These are phyloP conservation scores for Drosophila sproati DNA, from an alignment of 1,140 invertebrate species.

Conservation along the genomic window DNA sequence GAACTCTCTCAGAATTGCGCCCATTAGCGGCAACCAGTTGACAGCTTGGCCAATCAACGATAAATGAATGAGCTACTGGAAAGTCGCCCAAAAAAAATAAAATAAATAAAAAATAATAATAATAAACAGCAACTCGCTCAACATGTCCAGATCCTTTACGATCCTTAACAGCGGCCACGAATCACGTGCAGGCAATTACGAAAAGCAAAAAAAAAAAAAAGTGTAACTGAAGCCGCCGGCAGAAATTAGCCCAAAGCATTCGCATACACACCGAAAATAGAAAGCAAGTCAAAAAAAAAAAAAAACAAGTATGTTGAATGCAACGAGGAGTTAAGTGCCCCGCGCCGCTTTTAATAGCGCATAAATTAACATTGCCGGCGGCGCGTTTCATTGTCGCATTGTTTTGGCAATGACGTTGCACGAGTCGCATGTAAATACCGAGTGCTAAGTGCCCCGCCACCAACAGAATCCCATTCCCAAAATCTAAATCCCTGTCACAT, in stretches of 20 bases:
- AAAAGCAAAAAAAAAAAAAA: constrained; percentile 18
- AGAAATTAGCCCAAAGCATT: constrained; percentile 48
- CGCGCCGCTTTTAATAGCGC: constrained; percentile 77
- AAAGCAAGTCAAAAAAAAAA: not conserved
- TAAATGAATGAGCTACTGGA: constrained; percentile 20
- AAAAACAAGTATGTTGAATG: constrained; percentile 2
- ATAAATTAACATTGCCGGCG: constrained; percentile 79
- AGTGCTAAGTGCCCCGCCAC: constrained; percentile 43
- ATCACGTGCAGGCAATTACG: constrained; percentile 75
- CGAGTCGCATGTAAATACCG: constrained; percentile 69
- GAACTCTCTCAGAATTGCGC: constrained; percentile 10
- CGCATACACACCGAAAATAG: not conserved
- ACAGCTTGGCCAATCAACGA: constrained; percentile 47
- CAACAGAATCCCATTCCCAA: constrained; percentile 12
- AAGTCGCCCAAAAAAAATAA: constrained; percentile 6
- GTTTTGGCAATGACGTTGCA: constrained; percentile 79
- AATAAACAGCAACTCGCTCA: not conserved
- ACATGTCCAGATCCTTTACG: constrained; percentile 13
- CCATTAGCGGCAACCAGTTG: constrained; percentile 57
- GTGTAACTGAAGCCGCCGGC: constrained; percentile 36
- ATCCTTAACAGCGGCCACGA: constrained; percentile 29
- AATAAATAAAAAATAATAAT: not conserved
- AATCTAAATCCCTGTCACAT: constrained; percentile 21
- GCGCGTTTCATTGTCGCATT: constrained; percentile 47
- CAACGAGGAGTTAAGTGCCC: constrained; percentile 78